These are phyloP conservation scores for Drosophila formosana DNA, from an alignment of 2,888 invertebrate species.

Conservation along the genomic window DNA sequence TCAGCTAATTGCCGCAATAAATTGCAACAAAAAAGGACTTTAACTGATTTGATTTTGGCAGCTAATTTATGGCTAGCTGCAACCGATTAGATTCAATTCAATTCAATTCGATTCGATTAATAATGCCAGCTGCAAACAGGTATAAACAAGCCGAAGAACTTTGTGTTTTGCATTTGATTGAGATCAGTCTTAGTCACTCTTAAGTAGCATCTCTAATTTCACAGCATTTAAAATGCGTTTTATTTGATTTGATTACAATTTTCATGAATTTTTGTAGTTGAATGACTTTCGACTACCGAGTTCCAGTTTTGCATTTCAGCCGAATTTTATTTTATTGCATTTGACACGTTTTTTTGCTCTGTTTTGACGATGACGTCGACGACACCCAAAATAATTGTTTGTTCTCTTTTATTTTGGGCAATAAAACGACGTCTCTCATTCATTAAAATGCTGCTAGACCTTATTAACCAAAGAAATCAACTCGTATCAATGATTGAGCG, in stretches of 20 bases:
- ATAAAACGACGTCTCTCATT: conserved; percentile 23
- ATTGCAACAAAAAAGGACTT: neutral
- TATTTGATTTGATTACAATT: conserved; percentile 6
- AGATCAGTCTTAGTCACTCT: neutral
- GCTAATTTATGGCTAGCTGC: conserved; percentile 1
- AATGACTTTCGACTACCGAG: conserved; percentile 69
- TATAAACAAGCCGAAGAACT: neutral
- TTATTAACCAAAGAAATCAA: conserved; percentile 28
- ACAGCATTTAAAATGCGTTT: conserved; percentile 16
- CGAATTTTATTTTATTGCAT: conserved; percentile 22
- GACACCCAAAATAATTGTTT: conserved; percentile 13
- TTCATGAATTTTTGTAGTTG: conserved; percentile 44
- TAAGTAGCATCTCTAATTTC: conserved; percentile 5
- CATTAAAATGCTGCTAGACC: conserved; percentile 24
- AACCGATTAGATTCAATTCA: conserved; percentile 17
- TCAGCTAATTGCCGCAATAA: neutral
- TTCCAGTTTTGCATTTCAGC: conserved; percentile 51
- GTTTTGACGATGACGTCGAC: conserved; percentile 35
- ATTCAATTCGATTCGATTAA: too few relatives aligned
- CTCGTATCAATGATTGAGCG: conserved; percentile 11
- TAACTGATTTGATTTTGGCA: neutral
- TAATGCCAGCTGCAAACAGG: too few relatives aligned
- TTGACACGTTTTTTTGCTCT: conserved; percentile 31
- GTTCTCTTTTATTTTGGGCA: conserved; percentile 10
- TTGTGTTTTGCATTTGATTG: neutral